These are phyloP conservation scores for Oncorhynchus gorbuscha DNA, from an alignment of 2,113 vertebrate genomes.

Conservation along the genomic window DNA sequence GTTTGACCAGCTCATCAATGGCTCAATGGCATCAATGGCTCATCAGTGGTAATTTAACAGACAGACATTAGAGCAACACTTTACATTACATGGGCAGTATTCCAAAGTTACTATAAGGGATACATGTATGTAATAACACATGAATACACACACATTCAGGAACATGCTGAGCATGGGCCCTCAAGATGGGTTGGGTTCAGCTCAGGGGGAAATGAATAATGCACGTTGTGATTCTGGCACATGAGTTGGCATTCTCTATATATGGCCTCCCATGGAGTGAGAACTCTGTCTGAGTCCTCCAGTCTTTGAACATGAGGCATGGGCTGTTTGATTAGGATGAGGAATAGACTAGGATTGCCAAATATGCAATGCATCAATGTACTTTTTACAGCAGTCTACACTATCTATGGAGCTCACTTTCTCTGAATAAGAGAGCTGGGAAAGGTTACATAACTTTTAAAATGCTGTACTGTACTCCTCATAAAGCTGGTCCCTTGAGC, in stretches of 20 bases:
- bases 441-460: conserved; percentile 4
- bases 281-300: background rate
- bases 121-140: background rate
- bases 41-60: too few relatives aligned
- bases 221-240: background rate
- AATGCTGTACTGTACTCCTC: background rate
- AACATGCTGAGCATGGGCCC: background rate
- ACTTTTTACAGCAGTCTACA: background rate
- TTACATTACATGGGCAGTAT: background rate
- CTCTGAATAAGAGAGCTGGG: background rate
- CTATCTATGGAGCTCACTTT: background rate
- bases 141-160: background rate
- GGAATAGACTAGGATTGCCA: background rate
- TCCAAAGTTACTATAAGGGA: background rate
- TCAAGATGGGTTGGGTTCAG: background rate
- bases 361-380: background rate
- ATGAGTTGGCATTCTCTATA: background rate
- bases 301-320: background rate
- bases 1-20: background rate
- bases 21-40: too few relatives aligned
- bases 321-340: background rate
- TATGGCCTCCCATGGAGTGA: background rate
- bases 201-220: background rate
- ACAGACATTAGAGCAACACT: background rate
- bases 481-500: conserved; percentile 1